Conservation (phyloP, 1,140 invertebrate species). For the Cylas formicarius region DNA sequence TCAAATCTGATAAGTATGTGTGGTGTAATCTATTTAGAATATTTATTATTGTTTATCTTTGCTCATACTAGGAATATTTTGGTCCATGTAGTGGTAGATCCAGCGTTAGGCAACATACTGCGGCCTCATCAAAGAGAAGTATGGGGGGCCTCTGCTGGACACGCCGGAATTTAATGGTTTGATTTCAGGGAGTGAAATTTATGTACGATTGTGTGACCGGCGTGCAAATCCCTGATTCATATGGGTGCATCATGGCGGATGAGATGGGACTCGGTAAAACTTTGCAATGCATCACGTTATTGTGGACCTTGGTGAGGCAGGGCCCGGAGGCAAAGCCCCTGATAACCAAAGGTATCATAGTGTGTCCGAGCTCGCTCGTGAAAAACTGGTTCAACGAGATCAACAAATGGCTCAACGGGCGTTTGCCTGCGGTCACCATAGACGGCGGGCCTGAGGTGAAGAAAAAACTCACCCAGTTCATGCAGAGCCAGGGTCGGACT, state of each 20-base stretch:
- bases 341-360: constrained; percentile 89
- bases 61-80: constrained; percentile 47
- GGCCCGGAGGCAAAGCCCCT: constrained; percentile 76
- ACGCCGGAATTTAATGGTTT: not conserved
- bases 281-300: constrained; percentile 92
- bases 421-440: constrained; percentile 80
- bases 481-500: constrained; percentile 56
- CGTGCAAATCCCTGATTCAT: constrained; percentile 74
- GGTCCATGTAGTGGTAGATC: constrained; percentile 94
- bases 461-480: constrained; percentile 69
- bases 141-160: constrained; percentile 16
- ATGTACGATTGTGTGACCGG: constrained; percentile 99
- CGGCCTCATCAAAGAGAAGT: constrained; percentile 96
- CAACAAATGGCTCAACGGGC: constrained; percentile 86
- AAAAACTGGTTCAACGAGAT: constrained; percentile 99
- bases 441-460: constrained; percentile 90
- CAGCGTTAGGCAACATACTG: constrained; percentile 79
- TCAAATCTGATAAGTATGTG: constrained; percentile 63
- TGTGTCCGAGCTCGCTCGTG: constrained; percentile 93
- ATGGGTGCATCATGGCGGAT: constrained; percentile 98
- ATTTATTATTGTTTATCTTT: constrained; percentile 5
- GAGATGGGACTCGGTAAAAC: constrained; percentile 98
- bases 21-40: constrained; percentile 7
- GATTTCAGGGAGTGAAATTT: constrained; percentile 84
- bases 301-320: constrained; percentile 91